Conservation (phyloP, 2,888 invertebrate genomes). For the Acronicta alni region DNA sequence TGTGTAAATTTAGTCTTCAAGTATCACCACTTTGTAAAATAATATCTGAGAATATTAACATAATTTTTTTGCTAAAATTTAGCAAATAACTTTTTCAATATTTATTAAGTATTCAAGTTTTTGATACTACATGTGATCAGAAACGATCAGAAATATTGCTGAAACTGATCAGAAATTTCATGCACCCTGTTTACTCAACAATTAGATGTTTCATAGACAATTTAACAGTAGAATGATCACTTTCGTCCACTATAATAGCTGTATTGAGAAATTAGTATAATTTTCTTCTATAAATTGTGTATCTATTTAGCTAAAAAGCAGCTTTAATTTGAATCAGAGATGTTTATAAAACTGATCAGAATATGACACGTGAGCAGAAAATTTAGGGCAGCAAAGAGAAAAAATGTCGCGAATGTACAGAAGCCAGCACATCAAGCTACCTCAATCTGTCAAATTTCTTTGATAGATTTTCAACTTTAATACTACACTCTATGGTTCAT, state of each 20-base stretch:
- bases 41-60: constrained; percentile 29
- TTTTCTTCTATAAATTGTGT: constrained; percentile 15
- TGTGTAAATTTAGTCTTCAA: constrained; percentile 14
- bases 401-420: too few species aligned
- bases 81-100: constrained; percentile 12
- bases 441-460: too few species aligned
- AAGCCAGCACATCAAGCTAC: too few species aligned
- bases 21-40: constrained; percentile 27
- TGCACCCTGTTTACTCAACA: constrained; percentile 13
- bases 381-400: neutral
- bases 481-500: too few species aligned
- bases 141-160: neutral
- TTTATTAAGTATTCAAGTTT: constrained; percentile 25
- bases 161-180: constrained; percentile 14
- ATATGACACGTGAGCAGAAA: constrained; percentile 7
- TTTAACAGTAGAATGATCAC: neutral
- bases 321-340: constrained; percentile 1
- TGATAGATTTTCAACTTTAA: too few species aligned
- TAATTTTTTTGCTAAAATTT: constrained; percentile 21
- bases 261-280: constrained; percentile 9
- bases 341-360: constrained; percentile 7
- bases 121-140: constrained; percentile 10
- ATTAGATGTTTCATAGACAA: constrained; percentile 11
- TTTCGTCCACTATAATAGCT: constrained; percentile 27
- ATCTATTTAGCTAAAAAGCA: constrained; percentile 1